Base-by-base conservation (phyloP, 2,888 invertebrate genomes). In the Rutpela maculata region DNA sequence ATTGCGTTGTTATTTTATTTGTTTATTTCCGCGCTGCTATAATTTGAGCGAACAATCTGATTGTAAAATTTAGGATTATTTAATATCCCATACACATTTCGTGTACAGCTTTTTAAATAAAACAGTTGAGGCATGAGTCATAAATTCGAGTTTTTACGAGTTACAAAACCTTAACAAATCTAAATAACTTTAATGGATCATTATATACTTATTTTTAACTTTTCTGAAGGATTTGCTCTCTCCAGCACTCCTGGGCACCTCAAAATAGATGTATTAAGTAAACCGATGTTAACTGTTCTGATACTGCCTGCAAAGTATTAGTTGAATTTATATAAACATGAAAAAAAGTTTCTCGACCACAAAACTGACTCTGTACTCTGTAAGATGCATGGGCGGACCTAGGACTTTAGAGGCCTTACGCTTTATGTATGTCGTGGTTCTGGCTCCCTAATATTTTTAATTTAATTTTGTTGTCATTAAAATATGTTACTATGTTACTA, bases 221-320 rank as follows among this genome's bases (percentile, higher is more conserved):
- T 50, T n/a, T 50, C 50, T 7, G 50, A 50, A 50, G 50, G 50
- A 50, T 50, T 50, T n/a, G n/a, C 6, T n/a, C 15, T 50, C 50
- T 50, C n/a, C n/a, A 15, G 0, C 6, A 17, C n/a, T 50, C 3
- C 15, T 50, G 12, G 15, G 50, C n/a, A 17, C 50, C 50, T 50
- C n/a, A n/a, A 50, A 50, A 50, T 50, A 50, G 50, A 50, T 50
- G 15, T n/a, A n/a, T 50, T 50, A 50, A 50, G 50, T 50, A 50
- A 50, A 50, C 50, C n/a, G 50, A 50, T 50, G n/a, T 50, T 50
- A n/a, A 17, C n/a, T 50, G 7, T 15, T 43, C 15, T 43, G 43
- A 15, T 15, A 15, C 11, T 15, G 12, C 43, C 12, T 0, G 43
- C 43, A 43, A 12, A 15, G 43, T 43, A 43, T 11, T 11, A 43